Base-by-base conservation (phyloP, 2,797 vertebrate genomes). In the Hapalemur alaotrensis region DNA sequence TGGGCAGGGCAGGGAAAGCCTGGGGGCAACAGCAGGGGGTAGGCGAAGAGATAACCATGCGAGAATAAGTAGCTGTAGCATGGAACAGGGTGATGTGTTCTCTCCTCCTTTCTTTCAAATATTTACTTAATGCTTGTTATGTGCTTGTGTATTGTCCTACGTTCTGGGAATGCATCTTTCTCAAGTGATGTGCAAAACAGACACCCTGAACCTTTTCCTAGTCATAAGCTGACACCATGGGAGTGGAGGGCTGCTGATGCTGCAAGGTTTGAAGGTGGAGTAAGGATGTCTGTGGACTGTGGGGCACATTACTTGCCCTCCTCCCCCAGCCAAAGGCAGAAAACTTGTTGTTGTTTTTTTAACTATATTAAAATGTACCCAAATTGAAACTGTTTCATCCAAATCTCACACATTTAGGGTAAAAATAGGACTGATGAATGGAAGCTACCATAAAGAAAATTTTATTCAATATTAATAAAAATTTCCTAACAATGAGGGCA, bases 381-480 rank as follows among this genome's bases (percentile, higher is more conserved):
- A 59, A 25, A 72, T 72, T 84, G 67, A 91, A 81, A 81, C 14
- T 14, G 3, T 23, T 30, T 90, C 12, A 76, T 63, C 61, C 8
- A 35, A 75, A 70, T n/a, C 13, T 78, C 46, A 65, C 4, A 69
- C 1, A 80, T 75, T 79, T 80, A 76, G 48, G 69, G 50, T 70
- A 84, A 65, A 86, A 85, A 80, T 41, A 80, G 28, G 20, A 75
- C 18, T 69, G 23, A 65, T n/a, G 10, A 57, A 57, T 89, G 22
- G 32, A 92, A 89, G 59, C 0, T 35, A 73, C 38, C 28, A 59
- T 46, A 61, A 87, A 38, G 18, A 88, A 76, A 6, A 46, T 63
- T 94, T 76, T 61, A 83, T 50, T 59, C 61, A 76, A n/a, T 82
- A 94, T 65, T 72, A 76, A 78, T 82, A 46, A 90, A 75, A 81